phyloP scores from a whole-genome alignment of 2,797 vertebrate genomes.

The Tragopan temminckii region DNA sequence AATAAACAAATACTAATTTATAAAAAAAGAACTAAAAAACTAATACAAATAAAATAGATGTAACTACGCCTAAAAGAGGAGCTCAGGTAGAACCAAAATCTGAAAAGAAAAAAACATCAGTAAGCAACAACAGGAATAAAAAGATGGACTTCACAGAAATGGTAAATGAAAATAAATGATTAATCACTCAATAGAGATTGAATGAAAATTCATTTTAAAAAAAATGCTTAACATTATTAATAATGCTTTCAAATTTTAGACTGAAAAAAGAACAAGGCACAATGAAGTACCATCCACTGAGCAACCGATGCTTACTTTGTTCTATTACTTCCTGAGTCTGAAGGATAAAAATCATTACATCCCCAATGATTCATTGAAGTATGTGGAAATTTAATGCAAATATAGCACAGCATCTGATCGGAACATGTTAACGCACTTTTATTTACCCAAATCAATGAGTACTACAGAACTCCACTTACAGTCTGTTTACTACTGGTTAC shows the following conservation, averaged over 20 bases:
- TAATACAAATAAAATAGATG: too few species aligned
- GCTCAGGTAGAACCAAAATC: not conserved
- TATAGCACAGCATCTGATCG: not conserved
- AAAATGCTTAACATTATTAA: not conserved
- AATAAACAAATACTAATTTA: not conserved
- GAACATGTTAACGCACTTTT: not conserved
- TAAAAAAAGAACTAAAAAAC: too few species aligned
- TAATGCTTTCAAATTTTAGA: not conserved
- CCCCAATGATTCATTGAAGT: not conserved
- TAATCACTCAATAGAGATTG: not conserved
- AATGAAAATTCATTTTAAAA: not conserved
- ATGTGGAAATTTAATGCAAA: not conserved
- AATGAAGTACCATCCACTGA: not conserved
- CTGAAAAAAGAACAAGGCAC: not conserved
- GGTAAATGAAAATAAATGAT: not conserved
- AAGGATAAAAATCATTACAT: not conserved
- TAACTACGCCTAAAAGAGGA: rapidly evolving
- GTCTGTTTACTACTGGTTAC: not conserved
- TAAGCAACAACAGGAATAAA: not conserved
- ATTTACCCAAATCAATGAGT: not conserved
- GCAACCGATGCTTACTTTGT: not conserved
- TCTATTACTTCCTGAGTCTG: not conserved
- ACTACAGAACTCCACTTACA: not conserved
- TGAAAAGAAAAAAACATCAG: not conserved
- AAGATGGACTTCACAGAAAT: not conserved